Evolutionary conservation across 2,113 vertebrate species (phyloP), one percentile per base, ranked within the genome.

Genomic region (Morone saxatilis): DNA sequence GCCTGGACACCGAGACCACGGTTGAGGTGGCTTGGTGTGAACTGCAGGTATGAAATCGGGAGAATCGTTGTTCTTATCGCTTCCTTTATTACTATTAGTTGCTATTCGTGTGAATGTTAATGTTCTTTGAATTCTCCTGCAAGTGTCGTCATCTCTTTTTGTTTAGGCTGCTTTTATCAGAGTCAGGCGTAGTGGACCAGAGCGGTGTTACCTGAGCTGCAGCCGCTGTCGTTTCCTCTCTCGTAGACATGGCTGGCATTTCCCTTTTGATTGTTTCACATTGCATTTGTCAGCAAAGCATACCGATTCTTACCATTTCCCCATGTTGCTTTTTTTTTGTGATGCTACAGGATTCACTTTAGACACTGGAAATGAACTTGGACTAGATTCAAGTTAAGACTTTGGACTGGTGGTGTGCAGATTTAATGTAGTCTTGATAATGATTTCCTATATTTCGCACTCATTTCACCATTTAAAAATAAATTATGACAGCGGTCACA

Each of bases 21-120:
- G 98, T 99, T 94, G 98, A 99, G 90, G 98, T 99, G 11, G 98
- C 98, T 76, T 99, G 98, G 98, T 99, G 98, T 74, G 98, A 99
- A 90, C 93, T 99, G 69, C 98, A 99, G 98, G 98, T 99, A 97
- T 94, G 91, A 80, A 53, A 65, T 38, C 69, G 8, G 1, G 4
- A 14, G 36, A 41, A 57, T 3, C 4, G 36, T 61, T 69, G 19
- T 70, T 70, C 0, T 22, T 25, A 25, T 45, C 9, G 22, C 14
- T 53, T 71, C 1, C 13, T 0, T 73, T 3, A 19, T 53, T 53
- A 13, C 47, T 50, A 1, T 47, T 47, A 5, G 16, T 45, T 47
- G 22, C n/a, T 41, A 41, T n/a, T 14, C 7, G 12, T 10, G 8
- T 36, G 7, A 53, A 50, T 50, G 43, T 45, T 43, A 7, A 8